These are phyloP conservation scores for Rotaria macrura DNA, from an alignment of 2,888 invertebrate genomes.

Conservation along the genomic window DNA sequence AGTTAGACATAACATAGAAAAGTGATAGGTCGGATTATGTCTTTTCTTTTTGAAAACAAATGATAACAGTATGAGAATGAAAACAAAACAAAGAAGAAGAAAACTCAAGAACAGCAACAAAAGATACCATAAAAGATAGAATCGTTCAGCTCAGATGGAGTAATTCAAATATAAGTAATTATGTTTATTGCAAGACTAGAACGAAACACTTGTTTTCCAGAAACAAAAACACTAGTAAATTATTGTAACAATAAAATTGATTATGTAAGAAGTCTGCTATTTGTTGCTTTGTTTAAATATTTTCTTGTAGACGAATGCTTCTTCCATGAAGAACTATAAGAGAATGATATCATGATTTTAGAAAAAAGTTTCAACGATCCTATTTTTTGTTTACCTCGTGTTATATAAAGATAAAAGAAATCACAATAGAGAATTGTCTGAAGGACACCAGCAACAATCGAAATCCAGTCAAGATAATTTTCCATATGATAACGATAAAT, in stretches of 20 bases:
- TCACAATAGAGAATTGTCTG: slow-evolving; percentile 97
- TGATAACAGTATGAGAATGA: background rate
- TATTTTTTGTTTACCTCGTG: slow-evolving; percentile 60
- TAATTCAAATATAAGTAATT: background rate
- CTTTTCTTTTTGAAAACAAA: background rate
- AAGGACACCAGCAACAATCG: slow-evolving; percentile 87
- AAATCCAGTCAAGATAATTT: slow-evolving; percentile 85
- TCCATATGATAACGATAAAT: slow-evolving; percentile 79
- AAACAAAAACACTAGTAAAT: too few relatives aligned
- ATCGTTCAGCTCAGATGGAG: too few relatives aligned
- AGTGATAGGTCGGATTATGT: background rate
- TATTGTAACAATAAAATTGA: background rate
- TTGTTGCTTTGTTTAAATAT: background rate
- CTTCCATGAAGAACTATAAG: background rate
- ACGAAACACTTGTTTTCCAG: too few relatives aligned
- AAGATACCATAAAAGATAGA: too few relatives aligned
- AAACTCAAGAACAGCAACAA: background rate
- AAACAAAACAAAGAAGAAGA: background rate
- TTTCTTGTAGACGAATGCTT: background rate
- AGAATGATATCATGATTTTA: background rate
- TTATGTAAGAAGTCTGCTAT: background rate
- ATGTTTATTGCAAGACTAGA: too few relatives aligned
- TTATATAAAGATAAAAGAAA: slow-evolving; percentile 98
- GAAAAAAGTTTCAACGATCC: background rate
- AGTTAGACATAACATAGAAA: background rate